phyloP scores from a whole-genome alignment of 2,113 vertebrate species.

The Atrichornis clamosus region DNA sequence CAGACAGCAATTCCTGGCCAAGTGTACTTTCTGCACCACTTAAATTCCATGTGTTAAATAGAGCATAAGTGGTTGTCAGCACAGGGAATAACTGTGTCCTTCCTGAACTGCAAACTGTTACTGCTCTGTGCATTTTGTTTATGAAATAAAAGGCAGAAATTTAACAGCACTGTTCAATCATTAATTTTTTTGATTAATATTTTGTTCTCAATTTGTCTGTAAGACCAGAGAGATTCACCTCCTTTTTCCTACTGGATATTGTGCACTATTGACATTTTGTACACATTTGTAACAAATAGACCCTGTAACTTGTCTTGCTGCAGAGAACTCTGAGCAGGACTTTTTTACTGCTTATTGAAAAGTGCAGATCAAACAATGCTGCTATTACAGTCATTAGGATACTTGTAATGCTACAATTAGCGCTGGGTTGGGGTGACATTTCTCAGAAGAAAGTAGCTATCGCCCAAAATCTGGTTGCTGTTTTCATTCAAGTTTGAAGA shows the following conservation, averaged over 20 bases:
- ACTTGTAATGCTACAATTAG: background rate
- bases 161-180: conserved; percentile 26
- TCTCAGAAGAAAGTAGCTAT: background rate
- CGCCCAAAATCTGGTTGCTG: background rate
- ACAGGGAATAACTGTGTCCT: background rate
- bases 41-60: conserved; percentile 51
- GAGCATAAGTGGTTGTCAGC: conserved; percentile 50
- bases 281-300: background rate
- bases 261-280: background rate
- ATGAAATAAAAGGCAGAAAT: conserved; percentile 32
- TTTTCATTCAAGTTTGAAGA: background rate
- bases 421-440: background rate
- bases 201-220: background rate
- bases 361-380: background rate
- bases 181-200: background rate
- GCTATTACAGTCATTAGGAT: background rate
- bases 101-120: conserved; percentile 27
- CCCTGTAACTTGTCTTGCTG: background rate
- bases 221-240: background rate
- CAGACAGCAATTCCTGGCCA: background rate
- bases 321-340: background rate
- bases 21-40: conserved; percentile 38
- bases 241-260: background rate
- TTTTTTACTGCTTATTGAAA: background rate
- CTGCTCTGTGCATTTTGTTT: background rate